Percentiles rank a stretch among this genome's conserved stretches.
Evolutionary conservation across 1,140 invertebrate species (phyloP).

Genomic region (Drosophila parvula): DNA sequence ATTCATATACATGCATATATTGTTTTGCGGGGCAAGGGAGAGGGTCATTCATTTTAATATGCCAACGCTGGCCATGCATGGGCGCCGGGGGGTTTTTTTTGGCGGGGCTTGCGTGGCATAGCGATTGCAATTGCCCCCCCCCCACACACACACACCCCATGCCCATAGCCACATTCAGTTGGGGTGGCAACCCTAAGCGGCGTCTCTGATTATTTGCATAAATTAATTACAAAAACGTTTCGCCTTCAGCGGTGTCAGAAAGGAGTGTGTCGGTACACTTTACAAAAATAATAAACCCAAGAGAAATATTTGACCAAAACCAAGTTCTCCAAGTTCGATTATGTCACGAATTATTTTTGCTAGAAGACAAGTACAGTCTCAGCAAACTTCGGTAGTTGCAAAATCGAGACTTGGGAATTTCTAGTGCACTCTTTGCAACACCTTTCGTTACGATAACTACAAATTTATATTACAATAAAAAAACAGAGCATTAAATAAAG

Average conservation of each 20-base stretch:
- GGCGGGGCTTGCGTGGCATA: neutral
- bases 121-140: conserved; percentile 43
- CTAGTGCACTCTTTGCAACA: no score
- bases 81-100: conserved; percentile 2
- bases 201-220: conserved; percentile 75
- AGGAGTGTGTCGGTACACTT: conserved; percentile 23
- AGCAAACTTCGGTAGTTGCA: neutral
- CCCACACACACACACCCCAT: neutral
- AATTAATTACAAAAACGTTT: conserved; percentile 79
- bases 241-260: conserved; percentile 22
- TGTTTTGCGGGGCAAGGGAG: conserved; percentile 24
- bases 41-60: conserved; percentile 77
- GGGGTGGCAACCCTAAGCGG: conserved; percentile 38
- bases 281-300: neutral
- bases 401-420: neutral
- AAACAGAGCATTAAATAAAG: no score
- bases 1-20: conserved; percentile 22
- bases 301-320: neutral
- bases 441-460: no score
- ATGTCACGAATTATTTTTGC: no score
- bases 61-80: conserved; percentile 59
- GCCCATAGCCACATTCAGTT: neutral
- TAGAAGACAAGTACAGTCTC: neutral
- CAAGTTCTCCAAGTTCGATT: no score
- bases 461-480: no score